These are phyloP conservation scores for Pipra filicauda DNA, from an alignment of 2,113 vertebrate genomes.

Conservation along the genomic window DNA sequence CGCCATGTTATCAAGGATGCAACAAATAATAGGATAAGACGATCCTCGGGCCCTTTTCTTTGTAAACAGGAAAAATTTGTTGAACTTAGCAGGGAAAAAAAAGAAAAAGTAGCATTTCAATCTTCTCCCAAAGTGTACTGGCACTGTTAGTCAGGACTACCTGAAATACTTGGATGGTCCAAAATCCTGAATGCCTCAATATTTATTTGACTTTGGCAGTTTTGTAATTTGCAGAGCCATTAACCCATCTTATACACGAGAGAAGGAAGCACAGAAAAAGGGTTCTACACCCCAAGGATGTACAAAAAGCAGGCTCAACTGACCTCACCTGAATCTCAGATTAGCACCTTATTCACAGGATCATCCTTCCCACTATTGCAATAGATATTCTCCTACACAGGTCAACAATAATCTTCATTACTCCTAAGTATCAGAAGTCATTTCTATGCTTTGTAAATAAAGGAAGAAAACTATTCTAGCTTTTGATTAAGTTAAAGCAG, in stretches of 20 bases:
- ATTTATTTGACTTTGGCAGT: neutral
- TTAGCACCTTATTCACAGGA: neutral
- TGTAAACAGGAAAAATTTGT: conserved; percentile 35
- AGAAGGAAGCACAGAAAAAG: neutral
- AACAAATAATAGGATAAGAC: conserved; percentile 4
- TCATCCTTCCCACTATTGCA: neutral
- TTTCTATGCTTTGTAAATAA: neutral
- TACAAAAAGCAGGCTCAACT: neutral
- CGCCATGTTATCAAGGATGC: conserved; percentile 3
- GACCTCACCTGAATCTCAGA: neutral
- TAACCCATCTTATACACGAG: neutral
- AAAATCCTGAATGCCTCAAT: neutral
- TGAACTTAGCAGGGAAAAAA: neutral
- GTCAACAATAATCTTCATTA: neutral
- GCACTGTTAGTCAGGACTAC: neutral
- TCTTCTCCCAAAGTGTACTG: neutral
- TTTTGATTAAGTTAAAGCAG: neutral
- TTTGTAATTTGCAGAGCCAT: neutral
- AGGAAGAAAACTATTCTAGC: neutral
- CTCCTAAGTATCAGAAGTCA: neutral
- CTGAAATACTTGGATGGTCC: neutral
- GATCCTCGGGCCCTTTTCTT: neutral
- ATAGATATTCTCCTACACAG: neutral
- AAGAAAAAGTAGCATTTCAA: neutral
- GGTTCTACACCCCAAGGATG: neutral